Base-by-base conservation (phyloP, 2,797 vertebrate genomes). In the Hydrocynus forskahlii region DNA sequence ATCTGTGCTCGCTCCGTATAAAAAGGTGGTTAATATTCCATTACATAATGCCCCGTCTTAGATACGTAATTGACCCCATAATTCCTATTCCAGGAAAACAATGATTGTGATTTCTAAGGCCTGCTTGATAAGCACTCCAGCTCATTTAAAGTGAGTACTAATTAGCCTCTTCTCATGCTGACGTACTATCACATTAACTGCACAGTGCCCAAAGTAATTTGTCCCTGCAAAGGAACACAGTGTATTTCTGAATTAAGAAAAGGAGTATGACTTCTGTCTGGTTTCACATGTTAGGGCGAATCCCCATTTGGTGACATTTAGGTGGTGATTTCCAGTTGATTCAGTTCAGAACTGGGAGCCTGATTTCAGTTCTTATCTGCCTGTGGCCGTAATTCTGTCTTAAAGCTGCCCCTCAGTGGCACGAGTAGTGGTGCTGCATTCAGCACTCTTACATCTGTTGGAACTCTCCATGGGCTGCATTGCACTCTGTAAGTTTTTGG, bases 61-160 rank as follows among this genome's bases (percentile, higher is more conserved):
- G 35, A 85, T 67, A 57, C 52, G 55, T 80, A 82, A 78, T 62
- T 82, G 80, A 82, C 70, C 78, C 70, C 73, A 54, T 68, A 74
- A 60, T 70, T 78, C 69, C 64, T 40, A 68, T 50, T 78, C 54
- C 55, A 82, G 68, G 48, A 77, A 83, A 83, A 76, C 79, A 80
- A 78, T 76, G 54, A 57, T 29, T 68, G 54, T 52, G 35, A 78
- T 64, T 82, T 83, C 62, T 43, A 5, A 81, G 45, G 17, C 48
- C 66, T 29, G 55, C 52, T 68, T 79, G 55, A 71, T 72, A 64
- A 75, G 59, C 63, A 62, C 68, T 82, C 25, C 23, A 62, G 68
- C 75, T 67, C 57, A 48, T 80, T 82, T 38, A 70, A 72, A 40
- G 43, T 76, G 14, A 59, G 52, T 70, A 52, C 71, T 74, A 75